These are phyloP conservation scores for Euura lappo DNA, from an alignment of 1,140 invertebrate genomes.

Conservation along the genomic window DNA sequence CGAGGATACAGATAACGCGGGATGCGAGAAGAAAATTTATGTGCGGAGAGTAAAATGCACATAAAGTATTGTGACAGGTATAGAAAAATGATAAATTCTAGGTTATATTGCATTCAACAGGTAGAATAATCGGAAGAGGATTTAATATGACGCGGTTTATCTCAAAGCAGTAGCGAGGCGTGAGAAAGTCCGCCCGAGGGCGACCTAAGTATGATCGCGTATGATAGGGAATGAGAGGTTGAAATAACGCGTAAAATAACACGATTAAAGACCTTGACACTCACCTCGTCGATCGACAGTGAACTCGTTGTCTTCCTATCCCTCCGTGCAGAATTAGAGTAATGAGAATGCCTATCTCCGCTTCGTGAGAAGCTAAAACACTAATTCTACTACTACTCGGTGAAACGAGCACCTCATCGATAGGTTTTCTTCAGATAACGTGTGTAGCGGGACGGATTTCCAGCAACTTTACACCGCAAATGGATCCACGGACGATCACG, in stretches of 20 bases:
- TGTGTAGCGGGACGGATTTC: conserved; percentile 33
- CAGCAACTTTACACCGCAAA: conserved; percentile 49
- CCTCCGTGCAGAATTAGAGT: neutral
- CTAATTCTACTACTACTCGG: neutral
- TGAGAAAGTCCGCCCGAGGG: neutral
- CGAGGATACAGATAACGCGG: too few species aligned
- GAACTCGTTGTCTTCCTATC: neutral
- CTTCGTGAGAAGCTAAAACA: neutral
- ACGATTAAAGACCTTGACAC: neutral
- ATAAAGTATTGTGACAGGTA: neutral
- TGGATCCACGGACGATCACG: conserved; percentile 40
- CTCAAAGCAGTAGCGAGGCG: neutral
- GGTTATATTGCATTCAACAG: neutral
- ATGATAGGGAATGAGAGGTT: neutral
- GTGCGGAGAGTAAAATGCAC: too few species aligned
- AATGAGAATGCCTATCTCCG: neutral
- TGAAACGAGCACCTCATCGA: neutral
- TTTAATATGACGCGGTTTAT: neutral
- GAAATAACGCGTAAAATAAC: neutral
- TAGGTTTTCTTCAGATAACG: neutral
- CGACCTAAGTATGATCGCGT: too few species aligned
- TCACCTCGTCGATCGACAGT: neutral
- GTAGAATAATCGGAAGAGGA: neutral
- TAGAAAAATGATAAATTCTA: neutral
- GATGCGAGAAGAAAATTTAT: too few species aligned